phyloP scores from a whole-genome alignment of 2,797 vertebrate genomes.

The Gallirallus australis region DNA sequence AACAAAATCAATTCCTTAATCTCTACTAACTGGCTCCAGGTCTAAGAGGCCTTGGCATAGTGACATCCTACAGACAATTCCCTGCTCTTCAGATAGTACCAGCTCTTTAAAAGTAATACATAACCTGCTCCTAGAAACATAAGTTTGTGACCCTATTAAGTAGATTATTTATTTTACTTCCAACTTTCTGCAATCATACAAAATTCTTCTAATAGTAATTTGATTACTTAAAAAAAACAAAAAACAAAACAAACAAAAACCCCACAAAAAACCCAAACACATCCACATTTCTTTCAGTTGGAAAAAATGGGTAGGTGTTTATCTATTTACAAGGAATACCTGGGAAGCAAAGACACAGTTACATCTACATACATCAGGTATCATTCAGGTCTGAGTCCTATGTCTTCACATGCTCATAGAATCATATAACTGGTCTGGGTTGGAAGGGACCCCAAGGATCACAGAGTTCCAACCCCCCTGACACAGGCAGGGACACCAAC shows the following conservation, averaged over 20 bases:
- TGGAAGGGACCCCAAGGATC: too few relatives aligned
- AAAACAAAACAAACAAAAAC: rapidly evolving
- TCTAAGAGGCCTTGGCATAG: background rate
- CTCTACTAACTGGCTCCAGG: background rate
- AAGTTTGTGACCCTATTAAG: rapidly evolving
- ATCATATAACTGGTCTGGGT: too few relatives aligned
- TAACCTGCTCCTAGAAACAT: background rate
- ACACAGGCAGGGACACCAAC: too few relatives aligned
- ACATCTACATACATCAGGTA: rapidly evolving
- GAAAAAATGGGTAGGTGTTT: background rate
- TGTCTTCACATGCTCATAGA: background rate
- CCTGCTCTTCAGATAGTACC: background rate
- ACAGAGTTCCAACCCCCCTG: too few relatives aligned
- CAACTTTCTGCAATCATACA: background rate
- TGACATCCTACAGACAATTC: background rate
- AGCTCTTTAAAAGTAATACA: background rate
- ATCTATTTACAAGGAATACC: background rate
- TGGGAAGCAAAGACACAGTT: background rate
- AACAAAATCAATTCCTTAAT: conserved; percentile 30
- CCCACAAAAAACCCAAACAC: background rate
- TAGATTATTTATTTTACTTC: background rate
- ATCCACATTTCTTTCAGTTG: background rate
- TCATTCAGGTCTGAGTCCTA: background rate
- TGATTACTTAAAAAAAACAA: background rate
- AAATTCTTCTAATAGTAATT: background rate